Conservation (phyloP, 2,797 vertebrate species). For the Monodelphis domestica region DNA sequence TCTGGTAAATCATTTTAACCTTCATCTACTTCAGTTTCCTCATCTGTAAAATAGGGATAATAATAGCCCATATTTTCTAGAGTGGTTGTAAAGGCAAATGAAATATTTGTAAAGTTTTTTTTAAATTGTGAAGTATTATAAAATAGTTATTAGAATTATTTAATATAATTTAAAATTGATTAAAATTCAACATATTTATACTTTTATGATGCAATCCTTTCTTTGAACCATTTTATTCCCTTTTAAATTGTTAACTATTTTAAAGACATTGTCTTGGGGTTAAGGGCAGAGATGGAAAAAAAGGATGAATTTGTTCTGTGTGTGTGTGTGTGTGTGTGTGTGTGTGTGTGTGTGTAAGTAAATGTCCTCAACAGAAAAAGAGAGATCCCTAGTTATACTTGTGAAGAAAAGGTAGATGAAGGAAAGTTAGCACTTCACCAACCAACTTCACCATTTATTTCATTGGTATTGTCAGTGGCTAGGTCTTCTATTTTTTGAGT, state of each 20-base stretch:
- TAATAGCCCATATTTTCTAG: background rate
- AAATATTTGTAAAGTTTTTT: background rate
- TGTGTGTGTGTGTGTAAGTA: background rate
- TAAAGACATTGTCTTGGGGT: background rate
- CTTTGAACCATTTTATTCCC: background rate
- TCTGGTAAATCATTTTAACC: background rate
- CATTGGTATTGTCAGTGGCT: background rate
- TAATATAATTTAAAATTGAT: background rate
- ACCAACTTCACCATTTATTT: background rate
- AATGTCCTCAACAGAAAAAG: background rate
- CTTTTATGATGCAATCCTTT: background rate
- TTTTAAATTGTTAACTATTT: background rate
- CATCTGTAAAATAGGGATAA: background rate
- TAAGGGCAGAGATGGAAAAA: background rate
- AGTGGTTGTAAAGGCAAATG: background rate
- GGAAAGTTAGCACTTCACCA: background rate
- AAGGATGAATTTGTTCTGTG: background rate
- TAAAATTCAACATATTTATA: background rate
- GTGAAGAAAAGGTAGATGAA: background rate
- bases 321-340: no score
- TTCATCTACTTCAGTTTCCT: background rate
- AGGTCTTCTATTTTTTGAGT: slow-evolving; percentile 45
- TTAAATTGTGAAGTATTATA: background rate
- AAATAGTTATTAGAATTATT: background rate
- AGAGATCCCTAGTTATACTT: background rate